These are phyloP conservation scores for Leptopterna dolabrata DNA, from an alignment of 2,888 invertebrate species.

Conservation along the genomic window DNA sequence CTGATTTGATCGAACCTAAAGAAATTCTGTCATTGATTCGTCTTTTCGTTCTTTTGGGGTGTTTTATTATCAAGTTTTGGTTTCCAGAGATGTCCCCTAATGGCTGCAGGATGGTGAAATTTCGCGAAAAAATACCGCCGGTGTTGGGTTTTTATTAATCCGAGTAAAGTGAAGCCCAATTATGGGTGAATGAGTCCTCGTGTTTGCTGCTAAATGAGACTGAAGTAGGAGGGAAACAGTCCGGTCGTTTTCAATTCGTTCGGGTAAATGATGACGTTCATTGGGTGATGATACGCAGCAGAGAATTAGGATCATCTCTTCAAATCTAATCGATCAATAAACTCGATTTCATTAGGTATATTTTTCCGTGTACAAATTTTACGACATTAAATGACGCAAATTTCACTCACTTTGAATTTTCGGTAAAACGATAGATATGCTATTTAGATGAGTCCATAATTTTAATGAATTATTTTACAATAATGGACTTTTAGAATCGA, in stretches of 20 bases:
- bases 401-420: too few species aligned
- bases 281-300: too few species aligned
- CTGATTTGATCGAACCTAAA: neutral
- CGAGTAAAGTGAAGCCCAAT: neutral
- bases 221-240: neutral
- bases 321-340: too few species aligned
- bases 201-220: neutral
- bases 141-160: neutral
- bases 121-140: neutral
- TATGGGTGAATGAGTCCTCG: neutral
- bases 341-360: too few species aligned
- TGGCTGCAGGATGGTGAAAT: neutral
- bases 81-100: neutral
- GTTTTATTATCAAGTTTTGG: neutral
- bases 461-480: too few species aligned
- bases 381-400: too few species aligned
- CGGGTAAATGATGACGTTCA: neutral
- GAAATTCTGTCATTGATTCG: neutral
- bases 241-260: neutral
- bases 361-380: too few species aligned
- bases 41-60: neutral
- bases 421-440: too few species aligned
- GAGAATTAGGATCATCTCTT: too few species aligned
- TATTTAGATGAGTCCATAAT: too few species aligned
- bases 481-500: too few species aligned